Evolutionary conservation across 2,888 invertebrate species (phyloP).

Genomic region (Pedicia rivosa): DNA sequence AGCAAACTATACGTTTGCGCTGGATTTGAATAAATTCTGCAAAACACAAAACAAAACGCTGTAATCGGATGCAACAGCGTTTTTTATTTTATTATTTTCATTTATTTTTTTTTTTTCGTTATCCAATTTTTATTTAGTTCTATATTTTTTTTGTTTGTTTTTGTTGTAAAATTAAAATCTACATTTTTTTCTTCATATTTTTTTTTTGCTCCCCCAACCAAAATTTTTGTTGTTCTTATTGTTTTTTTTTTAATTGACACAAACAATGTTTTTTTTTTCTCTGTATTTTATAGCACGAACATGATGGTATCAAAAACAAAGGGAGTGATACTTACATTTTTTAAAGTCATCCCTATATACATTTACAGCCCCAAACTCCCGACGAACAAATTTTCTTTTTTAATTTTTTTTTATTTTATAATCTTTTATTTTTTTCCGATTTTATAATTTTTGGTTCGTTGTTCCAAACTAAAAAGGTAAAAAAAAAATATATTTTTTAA

Average conservation of each 20-base stretch:
- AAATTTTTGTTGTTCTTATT: too few species aligned
- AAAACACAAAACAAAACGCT: too few species aligned
- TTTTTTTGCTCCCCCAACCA: background rate
- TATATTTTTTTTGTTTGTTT: background rate
- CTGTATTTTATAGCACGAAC: slow-evolving; percentile 46
- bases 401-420: too few species aligned
- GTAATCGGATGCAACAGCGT: too few species aligned
- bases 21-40: too few species aligned
- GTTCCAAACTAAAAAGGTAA: background rate
- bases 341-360: slow-evolving; percentile 39
- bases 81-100: too few species aligned
- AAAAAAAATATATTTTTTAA: background rate
- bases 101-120: too few species aligned
- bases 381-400: too few species aligned
- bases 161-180: slow-evolving; percentile 6
- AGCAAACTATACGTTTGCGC: too few species aligned
- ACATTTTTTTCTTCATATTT: slow-evolving; percentile 3
- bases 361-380: too few species aligned
- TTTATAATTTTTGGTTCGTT: background rate
- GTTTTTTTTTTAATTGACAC: background rate
- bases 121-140: too few species aligned
- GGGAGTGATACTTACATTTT: slow-evolving; percentile 79
- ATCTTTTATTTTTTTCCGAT: background rate
- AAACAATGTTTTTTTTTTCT: slow-evolving; percentile 23
- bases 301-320: slow-evolving; percentile 47